These are phyloP conservation scores for Myotis findleyi DNA, from an alignment of 2,797 vertebrate genomes.

Conservation along the genomic window DNA sequence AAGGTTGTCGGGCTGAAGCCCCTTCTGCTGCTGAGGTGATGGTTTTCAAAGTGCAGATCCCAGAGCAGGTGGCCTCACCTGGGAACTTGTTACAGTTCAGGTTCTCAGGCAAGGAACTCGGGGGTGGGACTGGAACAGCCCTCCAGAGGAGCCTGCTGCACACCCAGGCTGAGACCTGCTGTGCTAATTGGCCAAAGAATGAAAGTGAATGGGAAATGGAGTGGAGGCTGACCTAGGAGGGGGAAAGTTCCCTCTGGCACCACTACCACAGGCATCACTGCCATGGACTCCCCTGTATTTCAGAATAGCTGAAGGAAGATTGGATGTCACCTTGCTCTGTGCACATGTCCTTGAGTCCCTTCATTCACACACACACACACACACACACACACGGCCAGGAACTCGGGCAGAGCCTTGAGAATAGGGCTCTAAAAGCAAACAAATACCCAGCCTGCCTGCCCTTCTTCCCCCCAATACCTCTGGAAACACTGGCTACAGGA, in stretches of 20 bases:
- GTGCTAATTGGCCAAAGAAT: not conserved
- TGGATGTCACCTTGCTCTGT: not conserved
- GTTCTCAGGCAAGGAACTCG: not conserved
- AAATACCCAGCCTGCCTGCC: not conserved
- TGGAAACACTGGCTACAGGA: not conserved
- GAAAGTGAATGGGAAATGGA: not conserved
- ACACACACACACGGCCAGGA: not conserved
- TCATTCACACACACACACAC: not conserved
- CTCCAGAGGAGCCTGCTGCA: not conserved
- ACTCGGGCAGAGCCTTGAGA: not conserved
- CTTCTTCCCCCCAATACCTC: not conserved
- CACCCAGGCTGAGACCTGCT: not conserved
- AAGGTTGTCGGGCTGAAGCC: not conserved
- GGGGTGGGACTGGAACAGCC: not conserved
- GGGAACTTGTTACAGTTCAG: not conserved
- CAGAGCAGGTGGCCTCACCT: not conserved
- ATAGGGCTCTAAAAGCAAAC: not conserved
- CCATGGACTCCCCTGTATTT: not conserved
- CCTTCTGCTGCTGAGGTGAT: not conserved
- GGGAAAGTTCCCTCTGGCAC: no score
- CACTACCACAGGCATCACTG: not conserved
- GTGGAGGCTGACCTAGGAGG: not conserved
- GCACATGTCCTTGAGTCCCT: not conserved
- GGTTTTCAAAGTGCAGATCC: not conserved
- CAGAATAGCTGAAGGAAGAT: not conserved